Conservation (phyloP, 2,113 vertebrate genomes). For the Xenus cinereus region DNA sequence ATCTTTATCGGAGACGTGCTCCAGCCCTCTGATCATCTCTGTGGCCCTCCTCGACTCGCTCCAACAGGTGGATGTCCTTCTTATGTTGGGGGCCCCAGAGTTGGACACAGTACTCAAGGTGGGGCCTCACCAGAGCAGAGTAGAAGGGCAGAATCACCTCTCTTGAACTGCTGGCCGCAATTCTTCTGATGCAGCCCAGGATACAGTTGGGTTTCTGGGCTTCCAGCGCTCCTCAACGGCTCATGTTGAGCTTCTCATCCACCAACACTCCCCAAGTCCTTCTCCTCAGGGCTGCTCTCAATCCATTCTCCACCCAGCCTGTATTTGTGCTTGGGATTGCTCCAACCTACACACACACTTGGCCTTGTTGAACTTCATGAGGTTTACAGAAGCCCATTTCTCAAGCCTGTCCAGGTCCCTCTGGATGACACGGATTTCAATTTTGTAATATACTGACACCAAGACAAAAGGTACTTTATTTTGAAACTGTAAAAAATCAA, state of each 20-base stretch:
- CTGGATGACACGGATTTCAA: neutral
- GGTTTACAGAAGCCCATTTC: neutral
- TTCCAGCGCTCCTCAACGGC: neutral
- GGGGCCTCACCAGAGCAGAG: neutral
- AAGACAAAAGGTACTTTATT: neutral
- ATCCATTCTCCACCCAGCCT: neutral
- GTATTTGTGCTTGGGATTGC: neutral
- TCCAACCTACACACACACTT: neutral
- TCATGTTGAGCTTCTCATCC: neutral
- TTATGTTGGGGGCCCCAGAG: neutral
- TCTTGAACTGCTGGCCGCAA: neutral
- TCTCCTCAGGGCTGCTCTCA: neutral
- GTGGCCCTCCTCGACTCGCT: neutral
- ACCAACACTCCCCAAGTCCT: neutral
- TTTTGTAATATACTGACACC: neutral
- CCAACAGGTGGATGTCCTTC: neutral
- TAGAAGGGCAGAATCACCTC: neutral
- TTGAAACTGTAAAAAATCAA: neutral
- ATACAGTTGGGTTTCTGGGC: neutral
- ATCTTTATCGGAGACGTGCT: neutral
- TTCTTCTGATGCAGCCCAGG: neutral
- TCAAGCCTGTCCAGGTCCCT: neutral
- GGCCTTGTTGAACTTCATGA: neutral
- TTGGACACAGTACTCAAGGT: neutral
- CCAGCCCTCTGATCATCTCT: neutral